A percentile compares a stretch with the other conserved stretches of the same genome.
Evolutionary conservation across 2,888 invertebrate genomes (phyloP).

Genomic region (Ditylenchus weischeri): DNA sequence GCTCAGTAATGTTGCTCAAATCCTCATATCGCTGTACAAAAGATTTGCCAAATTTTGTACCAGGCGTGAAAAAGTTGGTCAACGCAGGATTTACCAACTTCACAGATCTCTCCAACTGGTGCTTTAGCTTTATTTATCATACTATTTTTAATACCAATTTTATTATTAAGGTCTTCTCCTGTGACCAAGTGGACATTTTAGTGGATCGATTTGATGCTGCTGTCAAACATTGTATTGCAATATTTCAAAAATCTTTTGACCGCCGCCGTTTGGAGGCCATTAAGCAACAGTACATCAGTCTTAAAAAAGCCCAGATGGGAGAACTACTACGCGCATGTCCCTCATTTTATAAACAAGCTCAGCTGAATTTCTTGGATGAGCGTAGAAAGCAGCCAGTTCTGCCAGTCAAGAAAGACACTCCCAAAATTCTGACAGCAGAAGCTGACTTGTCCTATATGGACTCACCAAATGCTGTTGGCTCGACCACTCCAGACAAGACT

Average conservation of each 20-base stretch:
- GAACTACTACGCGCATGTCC: neutral
- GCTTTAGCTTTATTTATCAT: neutral
- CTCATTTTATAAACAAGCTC: neutral
- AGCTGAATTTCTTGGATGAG: constrained; percentile 6
- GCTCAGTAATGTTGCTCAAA: too few relatives aligned
- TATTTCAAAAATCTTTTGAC: neutral
- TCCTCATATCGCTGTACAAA: neutral
- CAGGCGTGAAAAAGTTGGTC: constrained; percentile 2
- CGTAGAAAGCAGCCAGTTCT: neutral
- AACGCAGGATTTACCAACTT: neutral
- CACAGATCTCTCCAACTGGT: neutral
- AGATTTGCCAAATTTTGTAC: neutral
- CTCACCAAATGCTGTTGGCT: constrained; percentile 31
- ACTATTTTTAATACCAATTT: neutral
- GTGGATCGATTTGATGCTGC: neutral
- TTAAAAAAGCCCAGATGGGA: neutral
- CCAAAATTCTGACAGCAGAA: constrained; percentile 27
- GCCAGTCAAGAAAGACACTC: constrained; percentile 13
- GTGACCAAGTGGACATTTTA: neutral
- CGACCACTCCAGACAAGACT: constrained; percentile 38
- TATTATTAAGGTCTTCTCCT: neutral
- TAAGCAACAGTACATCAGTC: neutral
- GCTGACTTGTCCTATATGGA: constrained; percentile 40
- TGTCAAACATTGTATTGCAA: neutral
- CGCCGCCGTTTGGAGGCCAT: constrained; percentile 8